phyloP scores from a whole-genome alignment of 2,888 invertebrate species.

The Luperina testacea region DNA sequence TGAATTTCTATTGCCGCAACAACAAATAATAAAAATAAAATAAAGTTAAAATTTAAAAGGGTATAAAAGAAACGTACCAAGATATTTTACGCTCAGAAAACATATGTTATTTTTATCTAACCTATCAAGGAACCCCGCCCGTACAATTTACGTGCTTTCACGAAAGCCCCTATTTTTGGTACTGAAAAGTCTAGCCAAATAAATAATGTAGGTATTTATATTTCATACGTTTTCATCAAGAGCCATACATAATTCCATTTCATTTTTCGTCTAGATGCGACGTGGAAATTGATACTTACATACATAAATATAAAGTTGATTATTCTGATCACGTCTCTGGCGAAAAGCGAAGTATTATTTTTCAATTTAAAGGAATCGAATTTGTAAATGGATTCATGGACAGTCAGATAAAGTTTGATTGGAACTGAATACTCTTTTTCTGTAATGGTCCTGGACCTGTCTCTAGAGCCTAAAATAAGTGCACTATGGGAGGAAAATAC shows the following conservation, averaged over 20 bases:
- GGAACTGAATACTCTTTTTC: slow-evolving; percentile 14
- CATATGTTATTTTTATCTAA: background rate
- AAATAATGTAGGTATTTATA: slow-evolving; percentile 28
- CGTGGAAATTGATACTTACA: background rate
- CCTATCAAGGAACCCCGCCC: background rate
- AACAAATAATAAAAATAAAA: no score
- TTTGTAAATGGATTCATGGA: slow-evolving; percentile 20
- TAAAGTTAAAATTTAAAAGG: no score
- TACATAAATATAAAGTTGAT: background rate
- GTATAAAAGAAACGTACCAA: background rate
- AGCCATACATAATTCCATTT: slow-evolving; percentile 21
- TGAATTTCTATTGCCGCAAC: no score
- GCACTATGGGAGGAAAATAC: background rate
- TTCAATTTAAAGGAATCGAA: slow-evolving; percentile 10
- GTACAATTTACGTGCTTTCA: slow-evolving; percentile 13
- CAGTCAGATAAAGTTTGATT: slow-evolving; percentile 2
- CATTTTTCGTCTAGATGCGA: slow-evolving; percentile 7
- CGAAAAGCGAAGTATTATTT: background rate
- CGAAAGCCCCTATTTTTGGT: slow-evolving; percentile 6
- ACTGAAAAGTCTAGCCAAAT: slow-evolving; percentile 17
- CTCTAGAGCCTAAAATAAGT: background rate
- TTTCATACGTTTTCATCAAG: slow-evolving; percentile 18
- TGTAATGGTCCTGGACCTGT: background rate
- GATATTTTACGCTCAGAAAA: background rate
- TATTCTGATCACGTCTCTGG: slow-evolving; percentile 22